Conservation (phyloP, 2,888 invertebrate species). For the Dryocosmus kuriphilus region DNA sequence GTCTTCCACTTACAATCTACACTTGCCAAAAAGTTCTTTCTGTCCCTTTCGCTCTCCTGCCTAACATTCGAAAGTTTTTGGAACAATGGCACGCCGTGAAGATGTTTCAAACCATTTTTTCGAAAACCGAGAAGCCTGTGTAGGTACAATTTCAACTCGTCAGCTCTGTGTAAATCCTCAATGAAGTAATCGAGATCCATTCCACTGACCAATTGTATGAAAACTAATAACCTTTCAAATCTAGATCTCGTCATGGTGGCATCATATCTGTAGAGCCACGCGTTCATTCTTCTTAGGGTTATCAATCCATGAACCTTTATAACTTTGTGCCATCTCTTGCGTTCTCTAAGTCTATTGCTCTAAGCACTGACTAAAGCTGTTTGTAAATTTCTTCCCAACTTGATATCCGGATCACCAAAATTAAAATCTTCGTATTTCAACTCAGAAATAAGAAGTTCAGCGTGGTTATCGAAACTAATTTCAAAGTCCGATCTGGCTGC, state of each 20-base stretch:
- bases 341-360: conserved; percentile 86
- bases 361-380: conserved; percentile 86
- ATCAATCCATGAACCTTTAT: conserved; percentile 90
- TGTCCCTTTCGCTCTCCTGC: conserved; percentile 80
- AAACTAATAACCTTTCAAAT: conserved; percentile 83
- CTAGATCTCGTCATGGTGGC: conserved; percentile 81
- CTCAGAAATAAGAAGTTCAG: conserved; percentile 83
- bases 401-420: conserved; percentile 77
- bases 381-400: conserved; percentile 83
- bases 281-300: conserved; percentile 84
- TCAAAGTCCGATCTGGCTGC: conserved; percentile 92
- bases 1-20: conserved; percentile 70
- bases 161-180: conserved; percentile 86
- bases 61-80: conserved; percentile 83
- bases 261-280: conserved; percentile 86
- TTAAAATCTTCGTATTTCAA: conserved; percentile 74
- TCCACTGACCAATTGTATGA: conserved; percentile 87
- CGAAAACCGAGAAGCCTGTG: conserved; percentile 83
- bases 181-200: conserved; percentile 87
- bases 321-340: conserved; percentile 85
- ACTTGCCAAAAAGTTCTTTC: conserved; percentile 72
- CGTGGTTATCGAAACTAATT: conserved; percentile 89
- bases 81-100: conserved; percentile 83
- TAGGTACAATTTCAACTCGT: conserved; percentile 83
- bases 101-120: conserved; percentile 84